Evolutionary conservation across 2,888 invertebrate species (phyloP).

Genomic region (Desoria tigrina): DNA sequence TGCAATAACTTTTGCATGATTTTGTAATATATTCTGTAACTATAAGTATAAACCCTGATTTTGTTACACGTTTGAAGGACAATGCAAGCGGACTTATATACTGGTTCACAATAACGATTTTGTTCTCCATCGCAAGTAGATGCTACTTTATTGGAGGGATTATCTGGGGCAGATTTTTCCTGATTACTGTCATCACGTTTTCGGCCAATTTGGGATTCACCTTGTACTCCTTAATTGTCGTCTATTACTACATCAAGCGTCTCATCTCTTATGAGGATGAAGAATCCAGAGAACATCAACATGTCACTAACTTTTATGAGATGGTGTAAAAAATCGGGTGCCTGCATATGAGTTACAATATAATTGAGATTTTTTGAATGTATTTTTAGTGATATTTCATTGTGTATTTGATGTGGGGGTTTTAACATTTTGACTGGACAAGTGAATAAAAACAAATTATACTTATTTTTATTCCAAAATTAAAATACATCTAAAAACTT

Average conservation of each 20-base stretch:
- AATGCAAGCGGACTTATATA: slow-evolving; percentile 35
- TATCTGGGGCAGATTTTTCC: slow-evolving; percentile 40
- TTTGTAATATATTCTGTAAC: too few species aligned
- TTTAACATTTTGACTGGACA: too few species aligned
- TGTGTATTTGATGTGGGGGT: too few species aligned
- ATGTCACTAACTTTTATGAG: slow-evolving; percentile 8
- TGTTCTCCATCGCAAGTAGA: slow-evolving; percentile 39
- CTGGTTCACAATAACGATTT: slow-evolving; percentile 42
- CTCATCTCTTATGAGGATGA: slow-evolving; percentile 1
- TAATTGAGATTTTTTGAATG: too few species aligned
- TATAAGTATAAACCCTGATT: too few species aligned
- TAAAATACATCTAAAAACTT: too few species aligned
- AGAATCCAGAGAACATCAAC: not conserved
- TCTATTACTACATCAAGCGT: slow-evolving; percentile 29
- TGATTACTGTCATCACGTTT: slow-evolving; percentile 32
- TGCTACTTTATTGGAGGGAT: slow-evolving; percentile 45
- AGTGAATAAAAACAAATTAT: too few species aligned
- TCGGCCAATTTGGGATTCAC: slow-evolving; percentile 38
- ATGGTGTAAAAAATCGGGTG: too few species aligned
- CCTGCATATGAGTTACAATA: too few species aligned
- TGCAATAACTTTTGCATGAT: not conserved
- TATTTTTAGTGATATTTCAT: too few species aligned
- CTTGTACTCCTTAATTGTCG: slow-evolving; percentile 35
- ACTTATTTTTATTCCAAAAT: too few species aligned
- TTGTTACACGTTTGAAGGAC: slow-evolving; percentile 27